Evolutionary conservation across 2,888 invertebrate genomes (phyloP), one percentile per base, ranked within the genome.

Genomic region (Uloborus plumipes): DNA sequence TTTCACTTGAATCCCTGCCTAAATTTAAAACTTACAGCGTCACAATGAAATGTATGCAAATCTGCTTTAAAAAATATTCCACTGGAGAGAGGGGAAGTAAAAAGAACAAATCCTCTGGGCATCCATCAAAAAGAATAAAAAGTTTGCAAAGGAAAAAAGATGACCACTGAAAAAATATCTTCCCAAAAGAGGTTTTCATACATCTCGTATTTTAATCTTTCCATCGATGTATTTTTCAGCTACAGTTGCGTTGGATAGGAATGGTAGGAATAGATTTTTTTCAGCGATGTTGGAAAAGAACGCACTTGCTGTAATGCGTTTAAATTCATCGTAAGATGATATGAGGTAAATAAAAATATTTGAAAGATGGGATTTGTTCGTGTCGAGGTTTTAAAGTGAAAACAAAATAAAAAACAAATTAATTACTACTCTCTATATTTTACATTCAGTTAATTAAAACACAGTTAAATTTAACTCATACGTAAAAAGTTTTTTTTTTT

Each of bases 171-270:
- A 59, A 75, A 67, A 59, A 55, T 11, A 14, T 31, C 31, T 53
- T 31, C n/a, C 26, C 49, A 67, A 31, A 26, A 67, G 55, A 26
- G 26, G 64, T 67, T 75, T 67, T 59, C 26, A 58, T 50, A 66
- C 66, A 58, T 67, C 59, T 67, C 49, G 26, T 58, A 66, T 75
- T 58, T 26, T 58, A 67, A 67, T 59, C 75, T 67, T 61, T 59
- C 15, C 16, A 55, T 59, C 58, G 49, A 67, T 75, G 66, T 16
- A 75, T 67, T 75, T 65, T 75, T 66, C 49, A 51, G 75, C 67
- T 75, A 67, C 75, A 75, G 75, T 66, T 67, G 67, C 75, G 66
- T 75, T 31, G 61, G 26, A 61, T 9, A 20, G 55, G 61, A 47
- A 50, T 51, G 49, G 62, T 15, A 47, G 18, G 64, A 55, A 58